Percentiles rank a stretch among this genome's conserved stretches.
phyloP scores from a whole-genome alignment of 2,888 invertebrate species.

The Neria commutata region DNA sequence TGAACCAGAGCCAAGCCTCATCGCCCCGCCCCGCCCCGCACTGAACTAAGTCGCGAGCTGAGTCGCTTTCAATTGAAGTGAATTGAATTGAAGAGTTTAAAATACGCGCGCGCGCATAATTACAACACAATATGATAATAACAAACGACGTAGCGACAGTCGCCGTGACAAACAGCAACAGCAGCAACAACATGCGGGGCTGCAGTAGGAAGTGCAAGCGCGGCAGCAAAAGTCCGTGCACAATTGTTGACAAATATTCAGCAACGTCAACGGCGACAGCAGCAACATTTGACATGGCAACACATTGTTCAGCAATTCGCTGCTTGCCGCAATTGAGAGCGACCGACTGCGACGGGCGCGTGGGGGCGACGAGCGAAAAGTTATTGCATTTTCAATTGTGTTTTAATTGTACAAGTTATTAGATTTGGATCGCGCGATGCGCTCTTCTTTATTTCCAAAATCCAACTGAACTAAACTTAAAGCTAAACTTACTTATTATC shows the following conservation, averaged over 20 bases:
- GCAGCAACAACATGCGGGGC: background rate
- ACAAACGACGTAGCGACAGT: background rate
- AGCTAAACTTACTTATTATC: too few species aligned
- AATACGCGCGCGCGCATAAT: constrained; percentile 22
- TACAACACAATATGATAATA: background rate
- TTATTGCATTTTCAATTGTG: background rate
- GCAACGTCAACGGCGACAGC: background rate
- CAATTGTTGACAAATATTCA: background rate
- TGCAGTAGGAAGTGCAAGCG: too few species aligned
- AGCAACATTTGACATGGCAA: too few species aligned
- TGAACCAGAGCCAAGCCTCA: background rate
- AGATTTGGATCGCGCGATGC: too few species aligned
- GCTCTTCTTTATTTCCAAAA: too few species aligned
- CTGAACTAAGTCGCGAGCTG: background rate
- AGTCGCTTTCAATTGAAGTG: constrained; percentile 39
- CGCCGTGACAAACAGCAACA: background rate
- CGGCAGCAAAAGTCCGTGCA: background rate
- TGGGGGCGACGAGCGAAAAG: too few species aligned
- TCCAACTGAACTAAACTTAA: too few species aligned
- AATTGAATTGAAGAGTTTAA: constrained; percentile 52
- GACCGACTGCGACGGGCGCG: background rate
- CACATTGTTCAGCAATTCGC: too few species aligned
- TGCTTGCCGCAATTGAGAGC: background rate
- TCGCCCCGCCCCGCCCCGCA: background rate
- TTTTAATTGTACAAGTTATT: background rate